Conservation (phyloP, 2,113 vertebrate species). For the Malurus elegans region DNA sequence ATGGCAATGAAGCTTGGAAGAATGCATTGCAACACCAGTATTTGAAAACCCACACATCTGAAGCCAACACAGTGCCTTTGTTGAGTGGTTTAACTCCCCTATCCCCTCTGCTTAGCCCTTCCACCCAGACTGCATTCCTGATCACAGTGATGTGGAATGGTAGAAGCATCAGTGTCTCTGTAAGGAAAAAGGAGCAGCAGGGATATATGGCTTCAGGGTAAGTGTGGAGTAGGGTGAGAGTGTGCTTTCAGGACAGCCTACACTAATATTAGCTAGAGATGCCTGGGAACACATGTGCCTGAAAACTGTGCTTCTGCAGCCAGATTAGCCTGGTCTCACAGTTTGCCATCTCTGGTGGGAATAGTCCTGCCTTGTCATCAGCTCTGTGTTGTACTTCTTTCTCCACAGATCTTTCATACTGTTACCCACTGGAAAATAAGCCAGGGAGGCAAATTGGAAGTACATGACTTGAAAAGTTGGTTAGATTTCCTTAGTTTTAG, state of each 20-base stretch:
- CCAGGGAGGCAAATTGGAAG: neutral
- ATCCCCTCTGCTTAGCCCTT: neutral
- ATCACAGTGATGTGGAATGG: rapidly evolving
- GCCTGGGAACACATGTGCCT: rapidly evolving
- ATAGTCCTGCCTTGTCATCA: neutral
- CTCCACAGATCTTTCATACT: neutral
- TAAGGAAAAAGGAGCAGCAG: neutral
- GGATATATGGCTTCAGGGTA: neutral
- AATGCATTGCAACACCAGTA: neutral
- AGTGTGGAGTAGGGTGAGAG: neutral
- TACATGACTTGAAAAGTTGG: neutral
- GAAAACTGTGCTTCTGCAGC: neutral
- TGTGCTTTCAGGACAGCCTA: neutral
- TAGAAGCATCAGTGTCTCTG: neutral
- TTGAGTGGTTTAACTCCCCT: neutral
- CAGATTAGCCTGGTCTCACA: neutral
- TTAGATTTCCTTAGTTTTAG: neutral
- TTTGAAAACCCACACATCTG: neutral
- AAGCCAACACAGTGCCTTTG: neutral
- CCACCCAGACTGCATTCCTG: neutral
- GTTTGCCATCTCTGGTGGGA: neutral
- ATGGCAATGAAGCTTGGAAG: neutral
- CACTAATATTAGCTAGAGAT: neutral
- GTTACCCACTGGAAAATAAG: neutral
- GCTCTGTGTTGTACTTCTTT: neutral